A percentile compares a stretch with the other conserved stretches of the same genome.
Evolutionary conservation across 2,113 vertebrate genomes (phyloP).

Genomic region (Etheostoma spectabile): DNA sequence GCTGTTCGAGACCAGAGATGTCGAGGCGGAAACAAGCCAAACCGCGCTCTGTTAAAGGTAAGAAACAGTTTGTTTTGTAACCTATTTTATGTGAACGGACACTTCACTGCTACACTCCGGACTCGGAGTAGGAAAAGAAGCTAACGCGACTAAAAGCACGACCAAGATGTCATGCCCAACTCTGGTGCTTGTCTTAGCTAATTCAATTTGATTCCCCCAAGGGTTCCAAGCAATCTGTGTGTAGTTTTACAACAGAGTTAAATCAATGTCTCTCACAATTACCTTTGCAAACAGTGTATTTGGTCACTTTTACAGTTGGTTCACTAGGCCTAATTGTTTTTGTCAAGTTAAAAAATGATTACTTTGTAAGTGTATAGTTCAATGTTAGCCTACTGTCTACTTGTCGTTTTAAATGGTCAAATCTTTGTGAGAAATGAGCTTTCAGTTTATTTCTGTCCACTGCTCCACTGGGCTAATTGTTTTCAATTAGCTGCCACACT

Average conservation of each 20-base stretch:
- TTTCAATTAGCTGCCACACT: slow-evolving; percentile 50
- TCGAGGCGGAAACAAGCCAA: slow-evolving; percentile 98
- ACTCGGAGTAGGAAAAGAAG: slow-evolving; percentile 41
- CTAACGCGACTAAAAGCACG: slow-evolving; percentile 41
- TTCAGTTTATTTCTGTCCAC: not conserved
- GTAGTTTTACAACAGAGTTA: slow-evolving; percentile 9
- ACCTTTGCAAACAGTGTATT: not conserved
- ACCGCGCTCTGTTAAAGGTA: slow-evolving; percentile 98
- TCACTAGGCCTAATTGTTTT: slow-evolving; percentile 22
- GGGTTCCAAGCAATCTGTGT: slow-evolving; percentile 1
- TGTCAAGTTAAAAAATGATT: not conserved
- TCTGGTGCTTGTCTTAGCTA: slow-evolving; percentile 76
- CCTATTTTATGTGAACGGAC: slow-evolving; percentile 21
- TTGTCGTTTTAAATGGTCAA: not conserved
- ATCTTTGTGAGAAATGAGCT: not conserved
- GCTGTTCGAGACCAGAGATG: slow-evolving; percentile 86
- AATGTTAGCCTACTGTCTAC: not conserved
- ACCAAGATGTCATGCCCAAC: slow-evolving; percentile 83
- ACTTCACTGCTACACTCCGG: slow-evolving; percentile 33
- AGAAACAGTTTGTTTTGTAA: slow-evolving; percentile 68
- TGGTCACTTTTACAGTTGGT: not conserved
- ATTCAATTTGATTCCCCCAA: slow-evolving; percentile 3
- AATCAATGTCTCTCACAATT: not conserved
- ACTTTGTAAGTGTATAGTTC: not conserved
- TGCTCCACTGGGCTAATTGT: slow-evolving; percentile 20